Evolutionary conservation across 2,797 vertebrate species (phyloP).

Genomic region (Sebastes jordani): DNA sequence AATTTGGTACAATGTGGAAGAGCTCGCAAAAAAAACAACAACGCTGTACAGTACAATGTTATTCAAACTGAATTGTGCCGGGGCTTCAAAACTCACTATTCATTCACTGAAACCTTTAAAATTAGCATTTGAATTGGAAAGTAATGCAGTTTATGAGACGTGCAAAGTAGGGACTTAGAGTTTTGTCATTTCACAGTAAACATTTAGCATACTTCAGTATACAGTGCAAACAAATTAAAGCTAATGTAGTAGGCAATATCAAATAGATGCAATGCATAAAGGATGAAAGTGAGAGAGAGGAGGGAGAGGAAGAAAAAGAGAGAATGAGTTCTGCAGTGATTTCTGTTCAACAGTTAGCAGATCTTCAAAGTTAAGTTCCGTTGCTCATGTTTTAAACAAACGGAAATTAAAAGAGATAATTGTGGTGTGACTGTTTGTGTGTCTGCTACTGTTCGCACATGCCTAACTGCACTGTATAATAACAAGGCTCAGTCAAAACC

Average conservation of each 20-base stretch:
- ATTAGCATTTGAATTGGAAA: slow-evolving; percentile 36
- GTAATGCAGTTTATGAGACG: slow-evolving; percentile 1
- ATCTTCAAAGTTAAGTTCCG: neutral
- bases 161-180: neutral
- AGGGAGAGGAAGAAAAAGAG: neutral
- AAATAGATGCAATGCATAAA: slow-evolving; percentile 19
- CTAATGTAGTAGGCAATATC: slow-evolving; percentile 24
- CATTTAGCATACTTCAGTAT: slow-evolving; percentile 18
- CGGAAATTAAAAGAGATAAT: slow-evolving; percentile 13
- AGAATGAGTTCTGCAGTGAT: neutral
- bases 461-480: neutral
- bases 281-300: neutral
- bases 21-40: neutral
- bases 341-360: slow-evolving; percentile 6
- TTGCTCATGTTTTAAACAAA: neutral
- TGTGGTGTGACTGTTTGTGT: neutral
- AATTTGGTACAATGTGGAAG: neutral
- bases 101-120: slow-evolving; percentile 24
- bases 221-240: slow-evolving; percentile 30
- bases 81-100: neutral
- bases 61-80: neutral
- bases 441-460: neutral
- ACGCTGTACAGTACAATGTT: neutral
- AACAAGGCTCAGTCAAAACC: neutral
- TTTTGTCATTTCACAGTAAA: slow-evolving; percentile 25